Evolutionary conservation across 2,888 invertebrate species (phyloP).

Genomic region (Branchipolynoe longqiensis): DNA sequence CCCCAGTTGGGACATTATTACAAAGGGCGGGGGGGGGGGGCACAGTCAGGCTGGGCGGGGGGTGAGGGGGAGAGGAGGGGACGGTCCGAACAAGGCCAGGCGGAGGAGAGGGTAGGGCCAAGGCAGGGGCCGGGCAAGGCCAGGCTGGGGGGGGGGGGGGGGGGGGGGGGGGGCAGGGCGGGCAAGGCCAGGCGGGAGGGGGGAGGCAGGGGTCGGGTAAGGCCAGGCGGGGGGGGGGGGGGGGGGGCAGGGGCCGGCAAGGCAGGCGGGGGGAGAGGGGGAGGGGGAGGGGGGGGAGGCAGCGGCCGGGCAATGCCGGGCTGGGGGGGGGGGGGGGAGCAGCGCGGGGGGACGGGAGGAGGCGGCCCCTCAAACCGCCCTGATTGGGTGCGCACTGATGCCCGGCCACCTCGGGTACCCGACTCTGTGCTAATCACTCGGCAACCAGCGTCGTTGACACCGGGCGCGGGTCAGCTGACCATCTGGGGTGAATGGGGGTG

Average conservation of each 20-base stretch:
- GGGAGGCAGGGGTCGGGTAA: neutral
- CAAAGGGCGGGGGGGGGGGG: too few relatives aligned
- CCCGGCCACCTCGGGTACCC: conserved; percentile 21
- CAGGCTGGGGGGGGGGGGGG: too few relatives aligned
- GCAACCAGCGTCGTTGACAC: neutral
- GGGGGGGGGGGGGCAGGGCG: neutral
- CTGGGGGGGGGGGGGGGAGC: neutral
- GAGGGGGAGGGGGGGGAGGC: neutral
- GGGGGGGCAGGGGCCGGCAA: neutral
- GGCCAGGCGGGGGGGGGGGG: neutral
- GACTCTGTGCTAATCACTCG: conserved; percentile 25
- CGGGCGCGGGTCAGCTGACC: conserved; percentile 45
- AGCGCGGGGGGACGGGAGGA: neutral
- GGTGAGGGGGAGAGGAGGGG: too few relatives aligned
- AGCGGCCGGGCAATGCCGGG: neutral
- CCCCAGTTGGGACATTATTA: too few relatives aligned
- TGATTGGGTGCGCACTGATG: conserved; percentile 21
- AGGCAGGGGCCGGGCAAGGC: too few relatives aligned
- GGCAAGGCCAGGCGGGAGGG: neutral
- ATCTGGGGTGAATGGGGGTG: conserved; percentile 44
- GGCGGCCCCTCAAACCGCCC: neutral
- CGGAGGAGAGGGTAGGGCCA: too few relatives aligned
- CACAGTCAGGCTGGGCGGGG: too few relatives aligned
- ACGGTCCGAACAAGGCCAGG: too few relatives aligned
- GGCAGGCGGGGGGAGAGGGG: neutral